A percentile compares a stretch with the other conserved stretches of the same genome.
These are phyloP conservation scores for Sogatella furcifera DNA, from an alignment of 1,140 invertebrate species.

Conservation along the genomic window DNA sequence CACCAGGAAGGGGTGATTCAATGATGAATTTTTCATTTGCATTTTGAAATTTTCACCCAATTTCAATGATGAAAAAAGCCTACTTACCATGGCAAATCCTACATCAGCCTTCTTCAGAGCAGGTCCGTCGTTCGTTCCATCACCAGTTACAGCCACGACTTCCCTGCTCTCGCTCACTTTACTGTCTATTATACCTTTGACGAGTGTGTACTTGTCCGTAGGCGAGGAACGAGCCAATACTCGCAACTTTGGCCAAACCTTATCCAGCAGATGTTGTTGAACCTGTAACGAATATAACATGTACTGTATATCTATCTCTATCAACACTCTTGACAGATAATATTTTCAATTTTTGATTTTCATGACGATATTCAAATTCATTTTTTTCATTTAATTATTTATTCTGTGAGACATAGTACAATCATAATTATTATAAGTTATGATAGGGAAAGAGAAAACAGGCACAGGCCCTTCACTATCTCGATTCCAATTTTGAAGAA, in stretches of 20 bases:
- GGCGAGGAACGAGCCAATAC: conserved; percentile 96
- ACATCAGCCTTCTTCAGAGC: conserved; percentile 98
- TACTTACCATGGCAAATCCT: conserved; percentile 82
- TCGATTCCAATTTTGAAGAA: too few relatives aligned
- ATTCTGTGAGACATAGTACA: too few relatives aligned
- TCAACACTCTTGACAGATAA: neutral
- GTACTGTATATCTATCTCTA: neutral
- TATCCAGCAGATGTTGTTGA: conserved; percentile 86
- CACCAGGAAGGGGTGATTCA: too few relatives aligned
- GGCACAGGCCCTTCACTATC: too few relatives aligned
- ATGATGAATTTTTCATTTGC: too few relatives aligned
- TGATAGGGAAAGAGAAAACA: too few relatives aligned
- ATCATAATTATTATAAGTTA: too few relatives aligned
- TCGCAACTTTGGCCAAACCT: conserved; percentile 94
- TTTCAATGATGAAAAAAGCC: too few relatives aligned
- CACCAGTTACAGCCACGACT: conserved; percentile 98
- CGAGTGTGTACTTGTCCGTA: conserved; percentile 95
- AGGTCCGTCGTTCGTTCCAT: conserved; percentile 97
- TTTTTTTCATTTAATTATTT: too few relatives aligned
- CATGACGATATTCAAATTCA: too few relatives aligned
- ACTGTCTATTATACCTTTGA: conserved; percentile 98
- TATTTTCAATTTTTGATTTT: neutral
- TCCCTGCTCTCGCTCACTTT: conserved; percentile 80
- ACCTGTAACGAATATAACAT: conserved; percentile 39
- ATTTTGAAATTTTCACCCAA: too few relatives aligned